Conservation (phyloP, 1,140 invertebrate genomes). For the Plutomurus gul region DNA sequence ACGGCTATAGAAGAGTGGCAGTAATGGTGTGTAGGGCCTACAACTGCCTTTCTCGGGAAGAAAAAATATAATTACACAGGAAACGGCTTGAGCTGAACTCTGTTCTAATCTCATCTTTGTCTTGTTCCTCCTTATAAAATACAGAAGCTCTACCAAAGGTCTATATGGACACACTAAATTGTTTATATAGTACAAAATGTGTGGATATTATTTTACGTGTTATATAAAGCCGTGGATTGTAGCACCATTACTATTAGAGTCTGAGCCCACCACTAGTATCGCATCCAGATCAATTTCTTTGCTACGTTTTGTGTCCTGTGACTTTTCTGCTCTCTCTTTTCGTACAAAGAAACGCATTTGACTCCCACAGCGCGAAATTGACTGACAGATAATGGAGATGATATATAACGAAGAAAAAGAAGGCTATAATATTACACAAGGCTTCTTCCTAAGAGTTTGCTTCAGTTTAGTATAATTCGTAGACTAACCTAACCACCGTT, state of each 20-base stretch:
- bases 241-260: too few relatives aligned
- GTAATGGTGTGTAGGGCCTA: too few relatives aligned
- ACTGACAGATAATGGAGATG: conserved; percentile 20
- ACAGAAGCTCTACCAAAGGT: too few relatives aligned
- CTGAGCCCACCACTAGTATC: neutral
- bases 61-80: conserved; percentile 43
- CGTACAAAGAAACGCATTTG: conserved; percentile 2
- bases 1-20: too few relatives aligned
- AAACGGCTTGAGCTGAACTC: conserved; percentile 34
- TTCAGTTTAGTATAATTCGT: too few relatives aligned
- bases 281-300: neutral
- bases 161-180: too few relatives aligned
- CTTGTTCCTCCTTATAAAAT: neutral
- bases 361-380: conserved; percentile 9
- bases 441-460: too few relatives aligned
- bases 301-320: neutral
- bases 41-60: neutral
- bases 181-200: too few relatives aligned
- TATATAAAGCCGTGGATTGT: too few relatives aligned
- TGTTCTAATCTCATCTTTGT: conserved; percentile 11
- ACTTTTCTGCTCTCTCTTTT: neutral
- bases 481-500: too few relatives aligned
- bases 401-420: neutral
- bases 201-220: too few relatives aligned
- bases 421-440: neutral